These are phyloP conservation scores for Ammospiza nelsoni DNA, from an alignment of 2,113 vertebrate species.

Conservation along the genomic window DNA sequence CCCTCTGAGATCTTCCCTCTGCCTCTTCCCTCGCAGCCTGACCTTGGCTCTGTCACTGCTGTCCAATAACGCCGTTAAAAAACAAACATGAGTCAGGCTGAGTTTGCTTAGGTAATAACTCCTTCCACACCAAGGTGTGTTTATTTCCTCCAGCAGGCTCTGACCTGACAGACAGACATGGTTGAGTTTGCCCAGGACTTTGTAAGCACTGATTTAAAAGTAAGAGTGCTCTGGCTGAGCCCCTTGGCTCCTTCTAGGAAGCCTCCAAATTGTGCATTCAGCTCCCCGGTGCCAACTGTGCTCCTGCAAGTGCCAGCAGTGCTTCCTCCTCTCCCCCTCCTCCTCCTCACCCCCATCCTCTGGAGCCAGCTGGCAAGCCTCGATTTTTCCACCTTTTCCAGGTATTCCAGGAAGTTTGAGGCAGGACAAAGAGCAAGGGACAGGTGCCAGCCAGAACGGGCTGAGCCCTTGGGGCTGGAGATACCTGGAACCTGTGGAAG, in stretches of 20 bases:
- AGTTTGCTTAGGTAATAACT: neutral
- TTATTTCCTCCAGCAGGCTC: neutral
- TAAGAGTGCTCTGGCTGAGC: neutral
- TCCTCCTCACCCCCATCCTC: neutral
- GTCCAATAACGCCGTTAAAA: neutral
- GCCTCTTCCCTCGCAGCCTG: neutral
- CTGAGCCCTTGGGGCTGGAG: neutral
- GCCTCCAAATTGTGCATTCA: neutral
- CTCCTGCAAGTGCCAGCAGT: constrained; percentile 7
- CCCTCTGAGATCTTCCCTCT: neutral
- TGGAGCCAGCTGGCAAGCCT: neutral
- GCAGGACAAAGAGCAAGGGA: neutral
- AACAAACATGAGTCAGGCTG: neutral
- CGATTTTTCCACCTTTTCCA: neutral
- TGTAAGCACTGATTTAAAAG: constrained; percentile 12
- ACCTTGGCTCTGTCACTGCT: neutral
- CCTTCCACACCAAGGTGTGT: neutral
- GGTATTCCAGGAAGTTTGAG: neutral
- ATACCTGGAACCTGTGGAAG: no score
- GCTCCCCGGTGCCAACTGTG: neutral
- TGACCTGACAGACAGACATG: neutral
- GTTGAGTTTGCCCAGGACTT: neutral
- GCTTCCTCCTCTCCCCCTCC: neutral
- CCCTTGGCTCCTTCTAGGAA: constrained; percentile 18
- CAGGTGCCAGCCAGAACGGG: neutral